Base-by-base conservation (phyloP, 2,113 vertebrate genomes). In the Gulo gulo region DNA sequence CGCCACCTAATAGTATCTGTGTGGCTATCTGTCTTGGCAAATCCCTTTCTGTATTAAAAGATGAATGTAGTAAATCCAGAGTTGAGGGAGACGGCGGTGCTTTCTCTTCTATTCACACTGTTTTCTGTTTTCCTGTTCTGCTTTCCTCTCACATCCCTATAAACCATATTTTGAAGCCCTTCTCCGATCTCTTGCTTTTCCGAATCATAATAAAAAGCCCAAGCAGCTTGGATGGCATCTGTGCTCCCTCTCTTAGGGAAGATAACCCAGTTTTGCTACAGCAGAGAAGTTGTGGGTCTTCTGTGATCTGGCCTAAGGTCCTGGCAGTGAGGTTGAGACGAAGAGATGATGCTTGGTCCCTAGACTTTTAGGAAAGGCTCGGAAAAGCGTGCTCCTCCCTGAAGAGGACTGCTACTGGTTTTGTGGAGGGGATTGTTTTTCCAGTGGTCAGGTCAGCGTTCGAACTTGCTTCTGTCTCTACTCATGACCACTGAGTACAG, bases 11-110 rank as follows among this genome's bases (percentile, higher is more conserved):
- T 80, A 96, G 97, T 98, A 94, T 97, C 96, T 98, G 6, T 91
- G 97, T 88, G 96, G 92, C 96, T 98, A 97, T 98, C 97, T 98
- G 97, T 98, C 98, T 97, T 84, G 96, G 86, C 97, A 98, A 98
- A 98, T 98, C 97, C 97, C 88, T 95, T 98, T 93, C 94, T 39
- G 88, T 97, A 97, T 98, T 98, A 97, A 98, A 98, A 98, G 97
- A 98, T 98, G 98, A 98, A 97, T 97, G 94, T n/a, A 93, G 91
- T 97, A 97, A 98, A 98, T 96, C 97, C 96, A 89, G 82, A 94
- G 83, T 96, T 98, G 91, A 21, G 67, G 92, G 59, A 97, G 97
- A 97, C 93, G 82, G 95, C 91, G 85, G 52, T 79, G 94, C 97
- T 98, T 97, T 94, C 96, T 98, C 95, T 96, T 81, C 89, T 97